Percentiles rank a stretch among this genome's conserved stretches.
These are phyloP conservation scores for Salvelinus sp. DNA, from an alignment of 2,113 vertebrate genomes.

Conservation along the genomic window DNA sequence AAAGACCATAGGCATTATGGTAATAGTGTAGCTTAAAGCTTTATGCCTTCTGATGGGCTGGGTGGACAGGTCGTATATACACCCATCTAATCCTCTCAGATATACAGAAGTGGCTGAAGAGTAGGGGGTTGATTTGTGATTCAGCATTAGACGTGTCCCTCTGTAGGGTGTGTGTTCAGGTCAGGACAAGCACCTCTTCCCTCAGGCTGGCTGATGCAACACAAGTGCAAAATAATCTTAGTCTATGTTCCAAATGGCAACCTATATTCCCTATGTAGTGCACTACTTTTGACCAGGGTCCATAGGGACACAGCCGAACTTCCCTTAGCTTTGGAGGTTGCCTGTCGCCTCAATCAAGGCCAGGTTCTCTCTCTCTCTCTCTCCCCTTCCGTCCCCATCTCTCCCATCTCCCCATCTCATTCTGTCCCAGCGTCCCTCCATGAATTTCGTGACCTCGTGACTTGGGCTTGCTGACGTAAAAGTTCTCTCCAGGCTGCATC, in stretches of 20 bases:
- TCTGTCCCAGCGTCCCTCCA: background rate
- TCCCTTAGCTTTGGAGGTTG: conserved; percentile 41
- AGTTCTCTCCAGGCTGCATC: no score
- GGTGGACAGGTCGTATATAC: no score
- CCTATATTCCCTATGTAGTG: no score
- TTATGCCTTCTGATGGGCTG: no score
- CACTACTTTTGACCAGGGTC: no score
- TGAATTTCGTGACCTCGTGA: conserved; percentile 7
- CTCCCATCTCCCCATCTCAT: conserved; percentile 9
- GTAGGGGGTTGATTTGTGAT: no score
- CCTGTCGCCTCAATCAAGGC: conserved; percentile 49
- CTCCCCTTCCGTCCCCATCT: background rate
- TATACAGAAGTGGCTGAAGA: no score
- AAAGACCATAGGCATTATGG: no score
- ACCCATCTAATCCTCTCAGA: no score
- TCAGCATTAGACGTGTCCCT: background rate
- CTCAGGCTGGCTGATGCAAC: conserved; percentile 63
- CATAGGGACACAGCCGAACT: no score
- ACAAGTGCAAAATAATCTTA: conserved; percentile 43
- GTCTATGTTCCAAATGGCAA: no score
- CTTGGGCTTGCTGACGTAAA: conserved; percentile 1
- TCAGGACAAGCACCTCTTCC: conserved; percentile 9
- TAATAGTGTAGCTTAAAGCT: no score
- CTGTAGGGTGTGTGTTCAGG: conserved; percentile 20
- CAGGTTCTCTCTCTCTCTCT: conserved; percentile 35